phyloP scores from a whole-genome alignment of 2,888 invertebrate genomes.

The Meganola albula region DNA sequence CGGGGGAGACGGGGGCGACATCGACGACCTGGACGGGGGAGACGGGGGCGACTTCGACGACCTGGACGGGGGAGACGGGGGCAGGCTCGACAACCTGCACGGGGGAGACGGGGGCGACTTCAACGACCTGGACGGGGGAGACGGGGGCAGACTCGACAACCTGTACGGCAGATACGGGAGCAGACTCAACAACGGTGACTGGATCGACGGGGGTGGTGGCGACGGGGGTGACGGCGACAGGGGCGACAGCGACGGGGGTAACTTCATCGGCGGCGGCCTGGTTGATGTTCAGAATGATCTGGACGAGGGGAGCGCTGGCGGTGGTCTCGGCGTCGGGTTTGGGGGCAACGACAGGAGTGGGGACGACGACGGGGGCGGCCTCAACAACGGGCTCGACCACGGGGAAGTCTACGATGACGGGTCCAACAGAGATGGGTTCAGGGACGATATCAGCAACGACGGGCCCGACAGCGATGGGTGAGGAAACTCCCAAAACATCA shows the following conservation, averaged over 20 bases:
- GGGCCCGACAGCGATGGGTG: constrained; percentile 19
- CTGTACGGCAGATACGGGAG: constrained; percentile 9
- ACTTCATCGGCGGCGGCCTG: constrained; percentile 14
- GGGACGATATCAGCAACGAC: constrained; percentile 6
- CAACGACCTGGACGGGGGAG: constrained; percentile 3
- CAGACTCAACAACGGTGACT: constrained; percentile 12
- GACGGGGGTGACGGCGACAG: constrained; percentile 7
- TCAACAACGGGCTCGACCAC: constrained; percentile 24
- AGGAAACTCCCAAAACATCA: constrained; percentile 20
- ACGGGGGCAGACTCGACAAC: constrained; percentile 10
- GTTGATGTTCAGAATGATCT: constrained; percentile 36
- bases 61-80: constrained; percentile 10
- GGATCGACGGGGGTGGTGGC: constrained; percentile 16
- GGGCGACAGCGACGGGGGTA: constrained; percentile 11
- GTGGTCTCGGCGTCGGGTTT: constrained; percentile 10
- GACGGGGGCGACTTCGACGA: constrained; percentile 12
- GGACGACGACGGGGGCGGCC: constrained; percentile 7
- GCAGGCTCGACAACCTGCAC: constrained; percentile 9
- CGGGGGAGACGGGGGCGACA: constrained; percentile 1
- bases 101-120: neutral
- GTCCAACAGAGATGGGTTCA: constrained; percentile 23
- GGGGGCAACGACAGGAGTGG: constrained; percentile 9
- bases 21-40: constrained; percentile 9
- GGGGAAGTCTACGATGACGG: constrained; percentile 20
- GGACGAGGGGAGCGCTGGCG: constrained; percentile 27